These are phyloP conservation scores for Thelaira solivaga DNA, from an alignment of 2,888 invertebrate species.

Conservation along the genomic window DNA sequence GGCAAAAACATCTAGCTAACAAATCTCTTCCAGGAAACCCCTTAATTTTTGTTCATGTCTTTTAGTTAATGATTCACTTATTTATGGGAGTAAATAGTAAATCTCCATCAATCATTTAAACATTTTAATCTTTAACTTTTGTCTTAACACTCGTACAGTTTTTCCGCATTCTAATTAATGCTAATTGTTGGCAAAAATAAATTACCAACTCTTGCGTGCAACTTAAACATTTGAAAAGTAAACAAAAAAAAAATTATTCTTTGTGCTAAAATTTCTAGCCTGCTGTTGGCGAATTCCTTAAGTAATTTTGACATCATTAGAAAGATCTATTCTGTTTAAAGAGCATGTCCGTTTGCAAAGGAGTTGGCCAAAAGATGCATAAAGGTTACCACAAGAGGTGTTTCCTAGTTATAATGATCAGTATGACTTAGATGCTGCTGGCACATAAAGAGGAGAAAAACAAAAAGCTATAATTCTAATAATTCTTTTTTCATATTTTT, in stretches of 20 bases:
- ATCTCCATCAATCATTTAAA: too few species aligned
- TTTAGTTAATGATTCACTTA: too few species aligned
- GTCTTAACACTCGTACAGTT: neutral
- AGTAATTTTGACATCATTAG: neutral
- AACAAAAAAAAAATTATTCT: neutral
- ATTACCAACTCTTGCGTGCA: neutral
- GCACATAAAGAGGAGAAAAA: neutral
- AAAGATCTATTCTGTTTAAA: neutral
- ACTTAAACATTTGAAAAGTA: conserved; percentile 1
- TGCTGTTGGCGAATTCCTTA: neutral
- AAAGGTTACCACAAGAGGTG: conserved; percentile 40
- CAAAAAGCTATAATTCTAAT: neutral
- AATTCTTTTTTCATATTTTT: neutral
- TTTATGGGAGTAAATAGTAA: too few species aligned
- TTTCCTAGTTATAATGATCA: conserved; percentile 8
- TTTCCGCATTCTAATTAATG: conserved; percentile 7
- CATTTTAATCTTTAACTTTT: neutral
- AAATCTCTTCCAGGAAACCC: too few species aligned
- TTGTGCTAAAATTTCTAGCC: neutral
- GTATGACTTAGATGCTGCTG: neutral
- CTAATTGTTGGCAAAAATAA: conserved; percentile 1
- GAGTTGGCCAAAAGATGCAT: neutral
- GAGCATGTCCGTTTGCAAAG: neutral
- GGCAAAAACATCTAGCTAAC: too few species aligned
- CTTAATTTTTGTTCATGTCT: too few species aligned